Percentiles rank a stretch among this genome's conserved stretches.
These are phyloP conservation scores for Diaperis boleti DNA, from an alignment of 2,888 invertebrate genomes.

Conservation along the genomic window DNA sequence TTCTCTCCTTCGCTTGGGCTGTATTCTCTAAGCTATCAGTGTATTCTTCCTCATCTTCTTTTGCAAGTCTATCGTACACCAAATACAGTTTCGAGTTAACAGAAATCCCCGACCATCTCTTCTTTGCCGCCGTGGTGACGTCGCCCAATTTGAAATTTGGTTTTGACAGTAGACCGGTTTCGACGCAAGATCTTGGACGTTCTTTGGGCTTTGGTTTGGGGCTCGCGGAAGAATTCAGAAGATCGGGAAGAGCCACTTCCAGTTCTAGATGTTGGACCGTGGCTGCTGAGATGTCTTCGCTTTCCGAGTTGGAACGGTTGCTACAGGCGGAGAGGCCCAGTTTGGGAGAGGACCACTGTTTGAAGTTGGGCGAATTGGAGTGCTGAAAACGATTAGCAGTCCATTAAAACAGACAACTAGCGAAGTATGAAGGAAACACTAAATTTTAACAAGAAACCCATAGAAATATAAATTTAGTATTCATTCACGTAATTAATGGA, in stretches of 20 bases:
- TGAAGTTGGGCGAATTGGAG: conserved; percentile 52
- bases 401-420: too few relatives aligned
- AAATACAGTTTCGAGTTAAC: conserved; percentile 79
- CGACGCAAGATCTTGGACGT: conserved; percentile 80
- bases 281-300: conserved; percentile 64
- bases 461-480: too few relatives aligned
- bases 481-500: too few relatives aligned
- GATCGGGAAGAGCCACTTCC: conserved; percentile 68
- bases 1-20: not conserved
- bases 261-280: conserved; percentile 66
- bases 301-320: conserved; percentile 68
- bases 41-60: conserved; percentile 78
- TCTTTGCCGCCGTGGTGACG: conserved; percentile 67
- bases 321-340: conserved; percentile 66
- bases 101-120: conserved; percentile 81
- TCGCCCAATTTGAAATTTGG: conserved; percentile 64
- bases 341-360: conserved; percentile 66
- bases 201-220: conserved; percentile 66
- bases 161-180: conserved; percentile 63
- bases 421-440: too few relatives aligned
- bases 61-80: conserved; percentile 77
- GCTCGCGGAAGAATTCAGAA: conserved; percentile 69
- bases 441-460: too few relatives aligned
- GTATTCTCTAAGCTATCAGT: conserved; percentile 79
- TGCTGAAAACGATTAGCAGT: conserved; percentile 44